These are phyloP conservation scores for Entomobrya multifasciata DNA, from an alignment of 2,888 invertebrate genomes.

Conservation along the genomic window DNA sequence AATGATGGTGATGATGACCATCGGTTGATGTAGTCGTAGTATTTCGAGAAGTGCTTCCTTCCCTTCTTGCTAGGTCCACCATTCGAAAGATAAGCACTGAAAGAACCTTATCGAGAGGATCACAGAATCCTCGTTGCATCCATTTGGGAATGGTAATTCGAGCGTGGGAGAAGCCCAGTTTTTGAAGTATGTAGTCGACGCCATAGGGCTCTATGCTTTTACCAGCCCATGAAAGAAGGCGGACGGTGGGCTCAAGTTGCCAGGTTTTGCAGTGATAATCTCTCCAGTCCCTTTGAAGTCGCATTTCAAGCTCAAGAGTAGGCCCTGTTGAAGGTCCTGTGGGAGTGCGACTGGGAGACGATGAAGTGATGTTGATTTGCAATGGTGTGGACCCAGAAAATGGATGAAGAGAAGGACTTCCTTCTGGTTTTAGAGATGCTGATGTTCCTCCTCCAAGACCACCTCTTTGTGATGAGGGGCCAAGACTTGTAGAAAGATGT, in stretches of 20 bases:
- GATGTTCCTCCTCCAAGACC: not conserved
- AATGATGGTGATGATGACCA: slow-evolving; percentile 18
- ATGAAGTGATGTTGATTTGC: slow-evolving; percentile 25
- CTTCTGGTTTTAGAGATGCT: not conserved
- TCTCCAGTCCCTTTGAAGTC: slow-evolving; percentile 91
- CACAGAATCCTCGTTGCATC: slow-evolving; percentile 99
- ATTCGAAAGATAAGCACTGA: slow-evolving; percentile 89
- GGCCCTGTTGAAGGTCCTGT: not conserved
- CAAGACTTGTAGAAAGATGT: not conserved
- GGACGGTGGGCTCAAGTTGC: slow-evolving; percentile 96
- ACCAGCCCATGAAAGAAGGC: slow-evolving; percentile 89
- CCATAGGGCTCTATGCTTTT: slow-evolving; percentile 99
- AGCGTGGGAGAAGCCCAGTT: slow-evolving; percentile 98
- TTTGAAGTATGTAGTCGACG: slow-evolving; percentile 98
- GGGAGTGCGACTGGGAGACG: slow-evolving; percentile 1
- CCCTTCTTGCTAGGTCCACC: slow-evolving; percentile 82
- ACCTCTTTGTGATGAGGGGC: not conserved
- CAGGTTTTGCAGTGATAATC: slow-evolving; percentile 96
- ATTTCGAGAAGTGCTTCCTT: slow-evolving; percentile 48
- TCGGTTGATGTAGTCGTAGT: no score
- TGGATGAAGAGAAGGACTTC: slow-evolving; percentile 9
- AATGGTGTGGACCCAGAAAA: slow-evolving; percentile 22
- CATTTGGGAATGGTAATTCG: slow-evolving; percentile 99
- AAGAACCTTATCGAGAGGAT: slow-evolving; percentile 96
- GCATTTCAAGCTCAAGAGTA: slow-evolving; percentile 81